Conservation (phyloP, 2,888 invertebrate species). For the Agonopterix heracliana region DNA sequence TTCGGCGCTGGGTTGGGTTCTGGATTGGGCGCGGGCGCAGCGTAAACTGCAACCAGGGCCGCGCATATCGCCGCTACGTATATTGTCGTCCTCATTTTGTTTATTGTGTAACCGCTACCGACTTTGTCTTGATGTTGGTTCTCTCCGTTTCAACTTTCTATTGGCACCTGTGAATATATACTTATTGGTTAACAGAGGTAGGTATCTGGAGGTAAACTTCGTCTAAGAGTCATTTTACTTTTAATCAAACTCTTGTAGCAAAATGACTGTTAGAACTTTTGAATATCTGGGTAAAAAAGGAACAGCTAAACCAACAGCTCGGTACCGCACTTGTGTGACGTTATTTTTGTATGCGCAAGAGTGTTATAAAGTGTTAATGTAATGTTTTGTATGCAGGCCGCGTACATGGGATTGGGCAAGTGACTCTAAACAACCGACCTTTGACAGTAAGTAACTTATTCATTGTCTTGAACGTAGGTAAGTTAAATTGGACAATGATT, state of each 20-base stretch:
- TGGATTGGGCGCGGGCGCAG: conserved; percentile 29
- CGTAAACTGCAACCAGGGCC: conserved; percentile 31
- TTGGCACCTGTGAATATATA: conserved; percentile 8
- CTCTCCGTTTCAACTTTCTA: conserved; percentile 12
- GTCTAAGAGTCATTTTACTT: too few relatives aligned
- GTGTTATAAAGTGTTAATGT: background rate
- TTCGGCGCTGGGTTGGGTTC: conserved; percentile 33
- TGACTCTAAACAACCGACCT: conserved; percentile 1
- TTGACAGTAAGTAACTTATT: conserved; percentile 1
- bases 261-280: too few relatives aligned
- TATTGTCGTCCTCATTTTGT: conserved; percentile 26
- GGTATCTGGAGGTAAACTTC: background rate
- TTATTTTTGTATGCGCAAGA: background rate
- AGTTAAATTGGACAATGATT: background rate
- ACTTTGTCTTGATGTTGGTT: background rate
- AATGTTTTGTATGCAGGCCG: conserved; percentile 6
- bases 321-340: conserved; percentile 1
- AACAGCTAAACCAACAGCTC: background rate
- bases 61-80: conserved; percentile 23
- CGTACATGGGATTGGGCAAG: conserved; percentile 7
- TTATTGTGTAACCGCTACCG: conserved; percentile 1
- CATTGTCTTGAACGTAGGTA: background rate
- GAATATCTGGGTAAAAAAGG: too few relatives aligned
- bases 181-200: background rate
- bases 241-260: too few relatives aligned